phyloP scores from a whole-genome alignment of 2,797 vertebrate genomes.

The Phalanger gymnotis region DNA sequence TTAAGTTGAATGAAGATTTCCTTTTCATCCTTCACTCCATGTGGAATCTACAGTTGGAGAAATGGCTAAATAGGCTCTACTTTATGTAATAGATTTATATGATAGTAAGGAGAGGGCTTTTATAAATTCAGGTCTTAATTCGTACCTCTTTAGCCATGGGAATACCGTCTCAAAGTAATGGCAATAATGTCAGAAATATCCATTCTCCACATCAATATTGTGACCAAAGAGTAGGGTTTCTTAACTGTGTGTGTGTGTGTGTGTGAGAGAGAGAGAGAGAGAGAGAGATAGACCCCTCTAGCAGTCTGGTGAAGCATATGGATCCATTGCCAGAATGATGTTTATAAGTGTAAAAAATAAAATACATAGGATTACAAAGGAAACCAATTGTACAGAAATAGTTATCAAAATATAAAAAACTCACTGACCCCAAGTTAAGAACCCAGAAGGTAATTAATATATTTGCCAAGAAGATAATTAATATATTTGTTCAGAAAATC shows the following conservation, averaged over 20 bases:
- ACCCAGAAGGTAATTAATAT: constrained; percentile 52
- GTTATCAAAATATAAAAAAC: neutral
- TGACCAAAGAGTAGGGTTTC: constrained; percentile 61
- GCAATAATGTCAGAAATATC: constrained; percentile 40
- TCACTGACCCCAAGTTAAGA: neutral
- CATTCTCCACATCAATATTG: constrained; percentile 40
- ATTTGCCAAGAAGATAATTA: constrained; percentile 55
- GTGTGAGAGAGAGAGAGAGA: neutral
- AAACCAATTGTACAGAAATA: neutral
- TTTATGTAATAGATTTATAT: constrained; percentile 50
- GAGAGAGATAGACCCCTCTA: neutral
- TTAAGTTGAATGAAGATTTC: neutral
- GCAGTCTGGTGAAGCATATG: neutral
- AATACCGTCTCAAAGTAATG: constrained; percentile 17
- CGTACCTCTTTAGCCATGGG: constrained; percentile 54
- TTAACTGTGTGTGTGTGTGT: neutral
- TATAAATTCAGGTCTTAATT: constrained; percentile 48
- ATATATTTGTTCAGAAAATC: constrained; percentile 44
- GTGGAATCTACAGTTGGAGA: neutral
- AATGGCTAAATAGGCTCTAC: constrained; percentile 29
- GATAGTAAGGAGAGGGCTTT: constrained; percentile 47
- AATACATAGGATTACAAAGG: neutral
- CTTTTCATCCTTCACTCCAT: neutral
- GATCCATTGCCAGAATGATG: neutral
- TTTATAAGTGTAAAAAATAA: neutral